phyloP scores from a whole-genome alignment of 2,113 vertebrate species.

The Paedocypris sp. region DNA sequence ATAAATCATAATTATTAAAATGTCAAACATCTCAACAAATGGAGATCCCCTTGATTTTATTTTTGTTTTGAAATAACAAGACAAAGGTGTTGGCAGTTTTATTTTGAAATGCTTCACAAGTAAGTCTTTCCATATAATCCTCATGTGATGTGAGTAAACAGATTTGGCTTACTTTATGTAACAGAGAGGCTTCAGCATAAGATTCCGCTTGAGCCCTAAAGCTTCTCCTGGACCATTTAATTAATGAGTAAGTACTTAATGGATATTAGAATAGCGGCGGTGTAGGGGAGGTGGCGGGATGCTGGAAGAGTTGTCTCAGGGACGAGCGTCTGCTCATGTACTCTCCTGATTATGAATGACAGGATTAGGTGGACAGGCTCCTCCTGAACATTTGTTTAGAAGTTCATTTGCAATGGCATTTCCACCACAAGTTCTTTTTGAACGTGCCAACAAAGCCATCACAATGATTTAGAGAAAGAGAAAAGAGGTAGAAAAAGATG shows the following conservation, averaged over 20 bases:
- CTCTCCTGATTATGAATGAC: conserved; percentile 9
- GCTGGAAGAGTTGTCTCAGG: background rate
- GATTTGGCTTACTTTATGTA: conserved; percentile 6
- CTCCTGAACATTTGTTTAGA: background rate
- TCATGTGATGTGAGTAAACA: conserved; percentile 8
- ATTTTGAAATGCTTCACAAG: background rate
- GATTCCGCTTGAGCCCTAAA: conserved; percentile 6
- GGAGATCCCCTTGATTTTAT: too few relatives aligned
- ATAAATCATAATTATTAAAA: too few relatives aligned
- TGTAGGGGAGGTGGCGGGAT: background rate
- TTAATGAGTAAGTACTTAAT: conserved; percentile 17
- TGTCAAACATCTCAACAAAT: too few relatives aligned
- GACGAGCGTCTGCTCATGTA: background rate
- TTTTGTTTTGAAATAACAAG: conserved; percentile 1
- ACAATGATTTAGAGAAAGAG: too few relatives aligned
- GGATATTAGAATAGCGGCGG: conserved; percentile 9
- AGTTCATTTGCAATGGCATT: background rate
- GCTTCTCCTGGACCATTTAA: conserved; percentile 14
- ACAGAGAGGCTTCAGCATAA: background rate
- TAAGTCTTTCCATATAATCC: conserved; percentile 3
- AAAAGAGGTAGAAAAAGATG: too few relatives aligned
- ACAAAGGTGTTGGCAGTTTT: background rate
- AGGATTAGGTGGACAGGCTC: background rate
- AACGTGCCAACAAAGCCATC: too few relatives aligned
- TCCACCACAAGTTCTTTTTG: background rate